Evolutionary conservation across 2,888 invertebrate species (phyloP).

Genomic region (Halictus quadricinctus): DNA sequence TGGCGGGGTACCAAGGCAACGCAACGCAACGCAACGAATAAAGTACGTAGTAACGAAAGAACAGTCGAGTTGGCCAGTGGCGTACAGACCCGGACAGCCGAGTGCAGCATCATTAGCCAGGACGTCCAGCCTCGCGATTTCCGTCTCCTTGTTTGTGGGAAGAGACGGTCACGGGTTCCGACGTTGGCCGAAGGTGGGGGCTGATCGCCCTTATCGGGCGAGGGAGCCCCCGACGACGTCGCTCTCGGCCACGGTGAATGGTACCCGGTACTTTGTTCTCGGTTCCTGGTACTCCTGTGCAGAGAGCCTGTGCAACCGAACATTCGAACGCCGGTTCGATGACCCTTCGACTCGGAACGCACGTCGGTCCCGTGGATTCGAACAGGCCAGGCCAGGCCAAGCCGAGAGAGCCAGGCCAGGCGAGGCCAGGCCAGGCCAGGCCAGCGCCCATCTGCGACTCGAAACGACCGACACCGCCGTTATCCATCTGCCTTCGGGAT

Average conservation of each 20-base stretch:
- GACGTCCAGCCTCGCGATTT: slow-evolving; percentile 60
- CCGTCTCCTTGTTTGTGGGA: slow-evolving; percentile 64
- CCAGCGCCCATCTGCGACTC: slow-evolving; percentile 61
- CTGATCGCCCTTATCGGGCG: slow-evolving; percentile 59
- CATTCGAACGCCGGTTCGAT: slow-evolving; percentile 66
- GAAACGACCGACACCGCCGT: slow-evolving; percentile 62
- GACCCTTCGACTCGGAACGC: slow-evolving; percentile 56
- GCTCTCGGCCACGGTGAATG: slow-evolving; percentile 58
- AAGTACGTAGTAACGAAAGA: slow-evolving; percentile 41
- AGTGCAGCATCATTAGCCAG: slow-evolving; percentile 62
- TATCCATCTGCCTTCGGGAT: slow-evolving; percentile 75
- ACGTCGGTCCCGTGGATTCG: slow-evolving; percentile 36
- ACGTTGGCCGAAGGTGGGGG: slow-evolving; percentile 45
- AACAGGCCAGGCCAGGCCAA: slow-evolving; percentile 54
- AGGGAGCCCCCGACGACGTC: slow-evolving; percentile 50
- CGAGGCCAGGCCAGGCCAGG: slow-evolving; percentile 8
- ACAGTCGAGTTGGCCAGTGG: slow-evolving; percentile 18
- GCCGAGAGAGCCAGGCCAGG: slow-evolving; percentile 30
- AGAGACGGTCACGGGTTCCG: slow-evolving; percentile 50
- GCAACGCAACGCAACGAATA: slow-evolving; percentile 19
- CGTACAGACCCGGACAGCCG: slow-evolving; percentile 39
- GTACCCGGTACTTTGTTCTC: slow-evolving; percentile 70
- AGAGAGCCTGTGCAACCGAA: slow-evolving; percentile 39
- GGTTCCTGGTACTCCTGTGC: slow-evolving; percentile 61
- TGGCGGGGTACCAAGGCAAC: not conserved